Evolutionary conservation across 2,797 vertebrate species (phyloP).

Genomic region (Sphenodon punctatus): DNA sequence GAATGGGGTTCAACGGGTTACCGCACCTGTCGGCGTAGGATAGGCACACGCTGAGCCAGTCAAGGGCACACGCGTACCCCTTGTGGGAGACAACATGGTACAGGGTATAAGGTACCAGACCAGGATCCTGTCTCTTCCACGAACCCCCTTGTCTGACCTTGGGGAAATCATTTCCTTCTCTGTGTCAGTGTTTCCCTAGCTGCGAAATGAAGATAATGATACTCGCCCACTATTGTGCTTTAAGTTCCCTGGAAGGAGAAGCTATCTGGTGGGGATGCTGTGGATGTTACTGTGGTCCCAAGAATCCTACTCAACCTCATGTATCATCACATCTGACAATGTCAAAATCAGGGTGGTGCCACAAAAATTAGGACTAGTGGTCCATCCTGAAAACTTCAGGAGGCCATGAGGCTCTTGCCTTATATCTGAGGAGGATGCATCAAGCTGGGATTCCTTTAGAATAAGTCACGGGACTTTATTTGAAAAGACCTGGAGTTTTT

Average conservation of each 20-base stretch:
- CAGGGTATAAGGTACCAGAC: neutral
- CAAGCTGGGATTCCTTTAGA: neutral
- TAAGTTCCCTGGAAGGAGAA: neutral
- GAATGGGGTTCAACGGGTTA: no score
- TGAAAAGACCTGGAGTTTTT: no score
- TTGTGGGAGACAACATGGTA: neutral
- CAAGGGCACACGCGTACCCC: no score
- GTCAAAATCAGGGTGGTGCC: neutral
- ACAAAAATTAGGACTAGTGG: neutral
- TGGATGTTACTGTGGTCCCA: neutral
- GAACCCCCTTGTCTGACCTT: neutral
- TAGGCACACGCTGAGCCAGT: no score
- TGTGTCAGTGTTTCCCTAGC: neutral
- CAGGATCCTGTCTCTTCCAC: neutral
- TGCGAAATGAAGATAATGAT: no score
- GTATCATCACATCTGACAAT: neutral
- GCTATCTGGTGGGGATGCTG: neutral
- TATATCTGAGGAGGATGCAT: neutral
- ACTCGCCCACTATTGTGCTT: neutral
- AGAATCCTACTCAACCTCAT: neutral
- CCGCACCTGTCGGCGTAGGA: no score
- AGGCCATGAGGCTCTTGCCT: neutral
- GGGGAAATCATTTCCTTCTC: neutral
- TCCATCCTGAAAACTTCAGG: neutral
- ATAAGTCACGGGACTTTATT: neutral